Conservation (phyloP, 2,113 vertebrate species). For the Hippocampus mohnikei region DNA sequence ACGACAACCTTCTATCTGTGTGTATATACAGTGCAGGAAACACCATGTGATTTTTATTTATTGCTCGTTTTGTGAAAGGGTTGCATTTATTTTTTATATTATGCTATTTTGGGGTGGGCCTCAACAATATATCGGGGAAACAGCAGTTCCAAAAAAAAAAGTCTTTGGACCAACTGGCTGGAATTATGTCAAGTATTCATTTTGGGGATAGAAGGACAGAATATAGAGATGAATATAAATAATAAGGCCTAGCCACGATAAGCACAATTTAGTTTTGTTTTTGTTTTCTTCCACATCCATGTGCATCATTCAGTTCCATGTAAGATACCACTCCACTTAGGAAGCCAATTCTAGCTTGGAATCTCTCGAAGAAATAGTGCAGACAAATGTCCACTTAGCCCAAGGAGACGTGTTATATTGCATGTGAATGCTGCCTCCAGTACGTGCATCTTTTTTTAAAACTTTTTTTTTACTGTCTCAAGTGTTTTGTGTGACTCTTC, state of each 20-base stretch:
- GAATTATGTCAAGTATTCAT: slow-evolving; percentile 25
- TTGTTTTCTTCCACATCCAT: slow-evolving; percentile 21
- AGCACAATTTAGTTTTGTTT: slow-evolving; percentile 65
- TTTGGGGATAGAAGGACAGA: slow-evolving; percentile 23
- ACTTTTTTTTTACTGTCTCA: slow-evolving; percentile 72
- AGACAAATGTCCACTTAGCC: slow-evolving; percentile 64
- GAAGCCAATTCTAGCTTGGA: slow-evolving; percentile 71
- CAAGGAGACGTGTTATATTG: slow-evolving; percentile 77
- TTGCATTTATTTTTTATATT: slow-evolving; percentile 78
- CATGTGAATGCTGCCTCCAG: slow-evolving; percentile 86
- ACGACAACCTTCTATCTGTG: slow-evolving; percentile 65
- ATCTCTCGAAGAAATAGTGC: slow-evolving; percentile 71
- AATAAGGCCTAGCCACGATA: slow-evolving; percentile 43
- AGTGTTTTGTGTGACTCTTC: slow-evolving; percentile 78
- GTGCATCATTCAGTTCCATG: slow-evolving; percentile 56
- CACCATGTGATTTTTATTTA: slow-evolving; percentile 76
- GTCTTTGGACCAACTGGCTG: slow-evolving; percentile 65
- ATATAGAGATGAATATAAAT: slow-evolving; percentile 4
- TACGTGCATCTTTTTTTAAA: slow-evolving; percentile 75
- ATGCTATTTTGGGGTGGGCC: slow-evolving; percentile 56
- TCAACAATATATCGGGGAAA: slow-evolving; percentile 59
- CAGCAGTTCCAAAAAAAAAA: slow-evolving; percentile 22
- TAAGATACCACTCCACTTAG: slow-evolving; percentile 55
- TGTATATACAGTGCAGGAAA: slow-evolving; percentile 74
- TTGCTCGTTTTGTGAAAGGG: slow-evolving; percentile 77